Base-by-base conservation (phyloP, 2,797 vertebrate species). In the Darevskia nairensis region DNA sequence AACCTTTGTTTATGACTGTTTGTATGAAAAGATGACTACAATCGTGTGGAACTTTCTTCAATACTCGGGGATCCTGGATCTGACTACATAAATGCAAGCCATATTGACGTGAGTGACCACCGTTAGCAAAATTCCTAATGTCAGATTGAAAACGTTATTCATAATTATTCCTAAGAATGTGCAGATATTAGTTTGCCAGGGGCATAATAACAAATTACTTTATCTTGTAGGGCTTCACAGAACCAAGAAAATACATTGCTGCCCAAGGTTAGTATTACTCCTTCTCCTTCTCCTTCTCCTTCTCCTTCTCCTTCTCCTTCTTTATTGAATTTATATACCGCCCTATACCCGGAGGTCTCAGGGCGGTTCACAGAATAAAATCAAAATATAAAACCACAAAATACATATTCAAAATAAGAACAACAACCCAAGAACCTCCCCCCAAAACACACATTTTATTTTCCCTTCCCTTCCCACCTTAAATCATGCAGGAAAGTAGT, bases 1-100 rank as follows among this genome's bases (percentile, higher is more conserved):
- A n/a, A 55, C 2, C 50, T 82, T 44, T 72, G 3, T 55, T 91
- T 86, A 76, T 88, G 86, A 93, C 86, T 0, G 76, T 92, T 91
- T 74, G 0, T 75, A 29, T 88, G 91, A 92, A 90, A 93, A 99
- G 99, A 99, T 94, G 99, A 99, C 89, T 95, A 98, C 59, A 99
- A 99, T 91, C 98, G 98, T 29, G 99, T 99, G 46, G 95, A 96
- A 76, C 97, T 99, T 91, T 96, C 96, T 41, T 97, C 97, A 71
- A 95, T 97, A 85, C 96, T 96, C 0, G 97, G 97, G 90, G 97
- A 97, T 2, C 59, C 94, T 50, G 98, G 98, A 80, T 98, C 98
- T 32, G 98, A 98, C 95, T 99, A 99, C 84, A 99, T 99, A 93
- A 99, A 99, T 86, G 98, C 98, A 96, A 99, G 99, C 96, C 98